Conservation (phyloP, 2,888 invertebrate genomes). For the Nezara viridula region DNA sequence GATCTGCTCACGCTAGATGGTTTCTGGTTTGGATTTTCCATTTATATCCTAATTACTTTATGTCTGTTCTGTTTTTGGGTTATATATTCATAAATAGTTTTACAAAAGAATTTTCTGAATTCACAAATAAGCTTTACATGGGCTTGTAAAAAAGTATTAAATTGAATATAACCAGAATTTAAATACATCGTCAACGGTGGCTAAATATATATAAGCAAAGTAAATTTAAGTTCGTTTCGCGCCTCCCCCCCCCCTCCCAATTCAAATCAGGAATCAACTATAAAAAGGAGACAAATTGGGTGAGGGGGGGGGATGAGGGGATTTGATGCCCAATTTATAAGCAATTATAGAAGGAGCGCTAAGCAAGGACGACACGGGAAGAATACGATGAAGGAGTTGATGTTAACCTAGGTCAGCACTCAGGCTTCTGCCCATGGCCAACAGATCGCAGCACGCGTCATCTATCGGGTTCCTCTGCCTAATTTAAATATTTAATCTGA, state of each 20-base stretch:
- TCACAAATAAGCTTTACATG: background rate
- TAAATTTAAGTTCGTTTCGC: background rate
- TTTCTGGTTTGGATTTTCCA: no score
- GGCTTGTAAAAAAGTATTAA: background rate
- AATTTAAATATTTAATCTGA: background rate
- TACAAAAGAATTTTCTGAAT: no score
- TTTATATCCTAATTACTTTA: no score
- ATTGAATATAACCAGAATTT: background rate
- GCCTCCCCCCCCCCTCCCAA: background rate
- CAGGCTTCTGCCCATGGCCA: background rate
- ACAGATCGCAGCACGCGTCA: background rate
- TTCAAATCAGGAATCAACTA: background rate
- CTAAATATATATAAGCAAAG: background rate
- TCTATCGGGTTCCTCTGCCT: background rate
- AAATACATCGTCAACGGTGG: background rate
- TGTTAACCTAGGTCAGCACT: background rate
- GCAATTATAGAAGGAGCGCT: background rate
- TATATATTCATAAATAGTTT: no score
- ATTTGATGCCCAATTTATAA: slow-evolving; percentile 32
- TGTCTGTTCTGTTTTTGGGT: no score
- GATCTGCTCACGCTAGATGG: no score
- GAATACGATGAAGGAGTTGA: background rate
- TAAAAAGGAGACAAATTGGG: slow-evolving; percentile 15
- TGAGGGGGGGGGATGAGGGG: background rate
- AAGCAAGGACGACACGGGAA: background rate